Evolutionary conservation across 2,797 vertebrate species (phyloP), one percentile per base, ranked within the genome.

Genomic region (Acanthiza pusilla): DNA sequence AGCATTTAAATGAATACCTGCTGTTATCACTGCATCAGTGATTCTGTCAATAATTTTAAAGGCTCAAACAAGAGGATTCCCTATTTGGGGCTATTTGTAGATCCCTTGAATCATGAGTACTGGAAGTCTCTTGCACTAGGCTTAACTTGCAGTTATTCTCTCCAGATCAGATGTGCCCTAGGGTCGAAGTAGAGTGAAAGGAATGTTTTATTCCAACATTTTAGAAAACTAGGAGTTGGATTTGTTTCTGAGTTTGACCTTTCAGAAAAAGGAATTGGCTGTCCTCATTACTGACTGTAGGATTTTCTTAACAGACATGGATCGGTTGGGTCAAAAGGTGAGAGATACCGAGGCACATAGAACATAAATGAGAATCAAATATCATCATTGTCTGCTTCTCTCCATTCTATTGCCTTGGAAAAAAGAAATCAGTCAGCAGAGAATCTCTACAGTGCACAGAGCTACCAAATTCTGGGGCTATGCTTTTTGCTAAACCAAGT

Each of bases 161-260:
- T 62, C 48, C 25, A 71, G 51, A 66, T 76, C 60, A 81, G n/a
- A 66, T 0, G 2, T 83, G 43, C 34, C 47, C n/a, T 40, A 14
- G 36, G 53, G 62, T 88, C 11, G 4, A 40, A 83, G n/a, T 23
- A 21, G 4, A 68, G 75, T 65, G 45, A 91, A 91, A 43, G 48
- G 57, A 95, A 89, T 92, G 32, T 83, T 63, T 91, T 65, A 84
- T 79, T 57, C 78, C 55, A 65, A 8, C 65, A 48, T 51, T 82
- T 92, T 16, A 88, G 72, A 85, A 93, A 92, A 80, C 40, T 42
- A 72, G 19, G 16, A 84, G 58, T 48, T 91, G 58, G 40, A 75
- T 94, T 93, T 75, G 17, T 88, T 89, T 88, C 87, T 63, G 66
- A 78, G 66, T 32, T 72, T 91, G 92, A 91, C 89, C 89, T 94